Evolutionary conservation across 1,140 invertebrate species (phyloP), one percentile per base, ranked within the genome.

Genomic region (Gonioctena quinquepunctata): DNA sequence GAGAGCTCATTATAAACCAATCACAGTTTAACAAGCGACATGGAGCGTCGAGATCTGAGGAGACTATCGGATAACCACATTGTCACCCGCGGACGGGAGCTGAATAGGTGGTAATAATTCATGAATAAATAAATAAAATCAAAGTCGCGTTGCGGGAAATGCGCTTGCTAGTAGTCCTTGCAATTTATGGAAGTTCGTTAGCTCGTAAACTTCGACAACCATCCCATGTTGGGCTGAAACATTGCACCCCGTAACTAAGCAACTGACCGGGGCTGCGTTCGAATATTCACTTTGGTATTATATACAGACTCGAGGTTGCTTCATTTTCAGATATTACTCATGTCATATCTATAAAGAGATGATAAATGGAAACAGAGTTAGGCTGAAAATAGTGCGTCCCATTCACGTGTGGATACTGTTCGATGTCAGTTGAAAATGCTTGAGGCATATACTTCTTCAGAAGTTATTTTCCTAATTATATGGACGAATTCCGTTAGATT

Each of bases 171-270:
- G 66, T 73, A 70, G 68, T 73, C 62, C 61, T 66, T 33, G 27
- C 22, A 66, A 75, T 75, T 75, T 75, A 75, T 75, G 70, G 73
- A 72, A 69, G 70, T 75, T 75, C 65, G 73, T 70, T 72, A 70
- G 70, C 63, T 75, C 73, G 73, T 75, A 75, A 75, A 75, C 71
- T 65, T 69, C 66, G 73, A 69, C 72, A 72, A 56, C 75, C 69
- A 73, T 69, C 69, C 75, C 63, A 74, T 73, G 73, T 76, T 76
- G 72, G 68, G 69, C 67, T 73, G 70, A 71, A 73, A 71, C 70
- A 74, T 77, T 71, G 75, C 75, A 77, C 75, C 75, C 75, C 73
- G 75, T 77, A 77, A 77, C 75, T 75, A 77, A 73, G 65, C 69
- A 42, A 60, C 66, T 68, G 28, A 42, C 33, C 56, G 18, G 26